A percentile compares a stretch with the other conserved stretches of the same genome.
phyloP scores from a whole-genome alignment of 2,113 vertebrate species.

The Andinoacara biseriatus region DNA sequence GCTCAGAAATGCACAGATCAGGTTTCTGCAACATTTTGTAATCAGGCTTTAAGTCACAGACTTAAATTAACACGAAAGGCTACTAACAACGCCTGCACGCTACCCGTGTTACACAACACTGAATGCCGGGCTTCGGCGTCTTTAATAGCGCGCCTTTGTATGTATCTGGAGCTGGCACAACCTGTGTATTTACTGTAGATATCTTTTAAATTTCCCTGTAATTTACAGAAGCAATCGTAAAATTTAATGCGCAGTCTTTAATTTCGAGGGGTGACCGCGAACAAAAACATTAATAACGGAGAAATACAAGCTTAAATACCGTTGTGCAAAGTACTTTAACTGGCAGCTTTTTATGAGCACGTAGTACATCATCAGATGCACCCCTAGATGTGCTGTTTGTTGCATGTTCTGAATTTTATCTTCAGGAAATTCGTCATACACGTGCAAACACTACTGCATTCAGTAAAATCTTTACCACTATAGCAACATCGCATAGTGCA shows the following conservation, averaged over 20 bases:
- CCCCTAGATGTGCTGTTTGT: constrained; percentile 15
- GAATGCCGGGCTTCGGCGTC: constrained; percentile 19
- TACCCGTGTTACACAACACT: constrained; percentile 46
- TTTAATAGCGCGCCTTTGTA: constrained; percentile 31
- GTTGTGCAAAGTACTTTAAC: constrained; percentile 50
- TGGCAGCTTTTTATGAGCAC: constrained; percentile 12
- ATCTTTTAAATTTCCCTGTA: constrained; percentile 58
- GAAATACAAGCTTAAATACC: constrained; percentile 57
- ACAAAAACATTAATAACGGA: constrained; percentile 65
- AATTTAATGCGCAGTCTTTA: constrained; percentile 62
- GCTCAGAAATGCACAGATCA: constrained; percentile 79
- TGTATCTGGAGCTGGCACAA: neutral
- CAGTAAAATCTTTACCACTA: constrained; percentile 48
- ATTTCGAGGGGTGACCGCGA: constrained; percentile 51
- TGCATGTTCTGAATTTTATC: constrained; percentile 14
- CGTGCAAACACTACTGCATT: neutral
- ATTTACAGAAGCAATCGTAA: constrained; percentile 66
- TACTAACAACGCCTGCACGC: constrained; percentile 55
- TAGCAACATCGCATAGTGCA: constrained; percentile 29
- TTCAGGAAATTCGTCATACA: constrained; percentile 1
- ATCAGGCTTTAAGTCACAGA: constrained; percentile 71
- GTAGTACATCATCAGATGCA: constrained; percentile 31
- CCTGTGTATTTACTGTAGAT: constrained; percentile 43
- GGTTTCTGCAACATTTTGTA: constrained; percentile 79
- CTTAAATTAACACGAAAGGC: constrained; percentile 78